Conservation (phyloP, 2,113 vertebrate genomes). For the Oreochromis spilurus region DNA sequence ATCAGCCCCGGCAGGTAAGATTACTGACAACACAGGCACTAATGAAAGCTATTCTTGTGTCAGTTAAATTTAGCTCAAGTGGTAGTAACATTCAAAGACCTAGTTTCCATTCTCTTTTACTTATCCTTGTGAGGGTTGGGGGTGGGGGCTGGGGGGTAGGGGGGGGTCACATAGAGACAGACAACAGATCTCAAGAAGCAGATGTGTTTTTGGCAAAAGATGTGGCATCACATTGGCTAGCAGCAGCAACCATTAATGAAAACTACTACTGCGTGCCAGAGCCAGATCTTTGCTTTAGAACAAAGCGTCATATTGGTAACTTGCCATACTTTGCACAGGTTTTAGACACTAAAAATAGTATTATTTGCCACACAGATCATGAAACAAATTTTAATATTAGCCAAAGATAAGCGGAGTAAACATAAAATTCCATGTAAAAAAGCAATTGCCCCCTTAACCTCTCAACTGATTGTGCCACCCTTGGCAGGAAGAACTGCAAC, state of each 20-base stretch:
- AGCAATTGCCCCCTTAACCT: not conserved
- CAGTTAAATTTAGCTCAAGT: not conserved
- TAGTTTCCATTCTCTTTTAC: not conserved
- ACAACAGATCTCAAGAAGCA: not conserved
- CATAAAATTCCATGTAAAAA: not conserved
- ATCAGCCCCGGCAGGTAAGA: slow-evolving; percentile 72
- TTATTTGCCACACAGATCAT: not conserved
- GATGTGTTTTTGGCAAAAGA: not conserved
- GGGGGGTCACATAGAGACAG: not conserved
- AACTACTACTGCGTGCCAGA: not conserved
- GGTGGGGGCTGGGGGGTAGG: not conserved
- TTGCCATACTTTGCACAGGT: not conserved
- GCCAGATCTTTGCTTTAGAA: not conserved
- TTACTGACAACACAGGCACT: not conserved
- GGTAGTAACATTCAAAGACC: not conserved
- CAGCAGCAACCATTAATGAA: not conserved
- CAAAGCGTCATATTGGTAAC: not conserved
- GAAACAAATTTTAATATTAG: not conserved
- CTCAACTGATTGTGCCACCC: not conserved
- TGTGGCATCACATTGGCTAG: not conserved
- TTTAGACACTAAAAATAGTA: not conserved
- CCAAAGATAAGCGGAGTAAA: not conserved
- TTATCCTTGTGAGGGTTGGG: not conserved
- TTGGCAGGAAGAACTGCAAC: not conserved
- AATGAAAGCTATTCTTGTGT: not conserved